phyloP scores from a whole-genome alignment of 2,888 invertebrate genomes.

The Cephus nigrinus region DNA sequence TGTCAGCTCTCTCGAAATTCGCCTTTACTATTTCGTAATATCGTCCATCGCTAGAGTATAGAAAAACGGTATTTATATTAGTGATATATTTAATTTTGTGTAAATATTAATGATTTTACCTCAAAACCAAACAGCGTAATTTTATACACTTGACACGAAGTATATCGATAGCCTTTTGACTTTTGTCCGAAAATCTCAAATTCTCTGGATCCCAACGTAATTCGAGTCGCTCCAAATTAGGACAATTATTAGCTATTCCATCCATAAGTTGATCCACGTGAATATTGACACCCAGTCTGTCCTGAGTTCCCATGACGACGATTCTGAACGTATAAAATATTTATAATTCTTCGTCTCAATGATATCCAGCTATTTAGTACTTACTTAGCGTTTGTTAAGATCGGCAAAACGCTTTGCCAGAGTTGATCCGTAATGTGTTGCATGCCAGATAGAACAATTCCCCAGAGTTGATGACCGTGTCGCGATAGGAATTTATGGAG shows the following conservation, averaged over 20 bases:
- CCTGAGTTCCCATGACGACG: slow-evolving; percentile 96
- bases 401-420: slow-evolving; percentile 95
- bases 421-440: slow-evolving; percentile 98
- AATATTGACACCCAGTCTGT: slow-evolving; percentile 95
- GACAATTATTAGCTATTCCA: slow-evolving; percentile 93
- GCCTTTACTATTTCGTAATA: slow-evolving; percentile 99
- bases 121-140: slow-evolving; percentile 91
- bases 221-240: slow-evolving; percentile 89
- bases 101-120: slow-evolving; percentile 68
- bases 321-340: slow-evolving; percentile 74
- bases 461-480: slow-evolving; percentile 89
- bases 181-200: slow-evolving; percentile 97
- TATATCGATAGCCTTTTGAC: slow-evolving; percentile 98
- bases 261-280: slow-evolving; percentile 99
- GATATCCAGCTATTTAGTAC: slow-evolving; percentile 27
- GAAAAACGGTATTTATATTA: slow-evolving; percentile 8
- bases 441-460: slow-evolving; percentile 92
- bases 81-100: background rate
- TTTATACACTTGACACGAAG: slow-evolving; percentile 95
- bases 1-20: slow-evolving; percentile 98
- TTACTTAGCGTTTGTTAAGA: slow-evolving; percentile 91
- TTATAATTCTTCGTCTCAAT: background rate
- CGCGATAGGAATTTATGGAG: slow-evolving; percentile 92
- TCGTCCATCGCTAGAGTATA: slow-evolving; percentile 87
- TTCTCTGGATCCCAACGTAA: slow-evolving; percentile 99